Conservation (phyloP, 2,113 vertebrate species). For the Potamarius usumacintae region DNA sequence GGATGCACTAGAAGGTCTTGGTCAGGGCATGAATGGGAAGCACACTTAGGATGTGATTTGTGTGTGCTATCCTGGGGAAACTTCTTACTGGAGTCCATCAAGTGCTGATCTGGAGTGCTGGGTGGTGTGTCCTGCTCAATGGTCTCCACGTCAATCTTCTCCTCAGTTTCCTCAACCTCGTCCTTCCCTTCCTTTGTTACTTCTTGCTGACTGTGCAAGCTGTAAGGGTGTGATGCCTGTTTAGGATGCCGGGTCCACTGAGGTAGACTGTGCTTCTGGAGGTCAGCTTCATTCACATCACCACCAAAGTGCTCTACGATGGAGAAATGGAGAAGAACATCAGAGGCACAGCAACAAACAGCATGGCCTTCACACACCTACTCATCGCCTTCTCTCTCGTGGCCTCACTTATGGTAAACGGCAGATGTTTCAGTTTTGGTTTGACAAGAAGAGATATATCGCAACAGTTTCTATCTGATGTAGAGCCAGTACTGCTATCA, state of each 20-base stretch:
- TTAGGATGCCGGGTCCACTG: constrained; percentile 49
- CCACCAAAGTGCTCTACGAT: constrained; percentile 55
- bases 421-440: constrained; percentile 67
- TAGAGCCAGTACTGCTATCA: constrained; percentile 53
- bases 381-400: constrained; percentile 49
- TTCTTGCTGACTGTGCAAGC: constrained; percentile 27
- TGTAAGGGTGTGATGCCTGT: not conserved
- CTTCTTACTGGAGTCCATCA: constrained; percentile 67
- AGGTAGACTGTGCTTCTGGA: constrained; percentile 60
- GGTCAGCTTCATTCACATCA: constrained; percentile 42
- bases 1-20: constrained; percentile 64
- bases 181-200: constrained; percentile 58
- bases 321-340: constrained; percentile 9
- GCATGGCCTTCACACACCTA: constrained; percentile 33
- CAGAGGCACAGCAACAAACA: constrained; percentile 1
- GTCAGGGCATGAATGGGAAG: not conserved
- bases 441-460: constrained; percentile 50
- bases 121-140: constrained; percentile 70
- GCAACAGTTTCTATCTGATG: constrained; percentile 63
- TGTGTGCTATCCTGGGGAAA: not conserved
- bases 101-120: constrained; percentile 69
- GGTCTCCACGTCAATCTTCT: constrained; percentile 67
- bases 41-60: not conserved
- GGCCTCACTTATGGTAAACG: constrained; percentile 70
- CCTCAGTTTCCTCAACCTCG: constrained; percentile 61